Evolutionary conservation across 2,113 vertebrate species (phyloP).

Genomic region (Channa argus): DNA sequence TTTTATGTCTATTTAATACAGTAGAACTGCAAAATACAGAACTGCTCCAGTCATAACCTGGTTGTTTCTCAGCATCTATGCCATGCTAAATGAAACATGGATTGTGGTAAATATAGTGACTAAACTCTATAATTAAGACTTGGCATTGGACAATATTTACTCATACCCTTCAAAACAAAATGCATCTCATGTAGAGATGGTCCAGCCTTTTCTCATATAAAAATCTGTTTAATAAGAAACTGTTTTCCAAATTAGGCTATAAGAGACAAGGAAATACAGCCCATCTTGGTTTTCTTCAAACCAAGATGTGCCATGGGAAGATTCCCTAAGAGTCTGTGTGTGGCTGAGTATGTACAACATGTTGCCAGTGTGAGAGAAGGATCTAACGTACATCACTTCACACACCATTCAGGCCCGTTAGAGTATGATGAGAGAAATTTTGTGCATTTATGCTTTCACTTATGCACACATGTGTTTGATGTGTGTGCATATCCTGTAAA

Average conservation of each 20-base stretch:
- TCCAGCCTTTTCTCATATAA: conserved; percentile 4
- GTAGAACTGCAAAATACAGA: conserved; percentile 28
- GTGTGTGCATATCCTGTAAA: not conserved
- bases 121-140: conserved; percentile 17
- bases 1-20: conserved; percentile 50
- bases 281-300: conserved; percentile 17
- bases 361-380: conserved; percentile 10
- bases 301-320: conserved; percentile 30
- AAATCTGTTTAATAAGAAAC: not conserved
- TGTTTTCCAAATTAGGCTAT: conserved; percentile 4
- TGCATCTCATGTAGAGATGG: conserved; percentile 10
- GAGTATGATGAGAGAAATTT: conserved; percentile 5
- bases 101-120: conserved; percentile 8
- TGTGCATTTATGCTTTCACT: not conserved
- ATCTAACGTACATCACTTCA: conserved; percentile 20
- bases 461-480: conserved; percentile 1
- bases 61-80: conserved; percentile 46
- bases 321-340: conserved; percentile 2
- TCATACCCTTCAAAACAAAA: conserved; percentile 17
- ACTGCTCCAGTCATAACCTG: conserved; percentile 6
- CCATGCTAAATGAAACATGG: conserved; percentile 26
- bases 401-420: conserved; percentile 2
- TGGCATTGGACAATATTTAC: conserved; percentile 16
- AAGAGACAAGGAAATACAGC: conserved; percentile 22
- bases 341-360: conserved; percentile 1